phyloP scores from a whole-genome alignment of 2,113 vertebrate species.

The Hyla sarda region DNA sequence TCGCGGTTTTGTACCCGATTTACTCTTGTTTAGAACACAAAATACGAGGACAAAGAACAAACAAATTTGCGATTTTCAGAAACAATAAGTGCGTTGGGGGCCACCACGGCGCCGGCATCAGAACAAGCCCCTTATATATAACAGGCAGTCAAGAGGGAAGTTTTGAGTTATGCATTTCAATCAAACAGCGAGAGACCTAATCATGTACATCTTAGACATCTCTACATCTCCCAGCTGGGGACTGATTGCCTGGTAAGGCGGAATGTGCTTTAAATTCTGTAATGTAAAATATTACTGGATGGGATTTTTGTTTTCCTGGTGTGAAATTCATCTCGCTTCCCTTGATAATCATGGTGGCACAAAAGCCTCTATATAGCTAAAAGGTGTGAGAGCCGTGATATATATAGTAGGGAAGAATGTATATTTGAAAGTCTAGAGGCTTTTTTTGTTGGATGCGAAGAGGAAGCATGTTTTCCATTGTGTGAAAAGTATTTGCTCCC shows the following conservation, averaged over 20 bases:
- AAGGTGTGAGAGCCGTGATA: neutral
- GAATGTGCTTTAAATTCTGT: slow-evolving; percentile 51
- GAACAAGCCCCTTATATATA: slow-evolving; percentile 60
- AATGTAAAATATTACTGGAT: slow-evolving; percentile 50
- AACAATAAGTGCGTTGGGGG: neutral
- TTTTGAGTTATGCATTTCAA: slow-evolving; percentile 65
- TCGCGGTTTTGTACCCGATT: neutral
- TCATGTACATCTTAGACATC: slow-evolving; percentile 61
- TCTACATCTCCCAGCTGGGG: slow-evolving; percentile 40
- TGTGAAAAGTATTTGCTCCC: neutral
- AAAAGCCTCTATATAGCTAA: neutral
- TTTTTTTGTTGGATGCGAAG: too few species aligned
- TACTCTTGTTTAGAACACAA: neutral
- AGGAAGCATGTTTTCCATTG: neutral
- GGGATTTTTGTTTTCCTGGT: slow-evolving; percentile 24
- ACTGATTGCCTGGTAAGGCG: slow-evolving; percentile 60
- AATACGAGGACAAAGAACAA: neutral
- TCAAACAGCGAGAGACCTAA: slow-evolving; percentile 68
- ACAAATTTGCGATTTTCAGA: neutral
- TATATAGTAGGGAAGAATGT: neutral
- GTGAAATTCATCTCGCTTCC: slow-evolving; percentile 30
- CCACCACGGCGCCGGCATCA: neutral
- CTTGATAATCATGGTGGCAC: slow-evolving; percentile 28
- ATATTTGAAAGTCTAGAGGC: too few species aligned
- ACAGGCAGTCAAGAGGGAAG: slow-evolving; percentile 65